Conservation (phyloP, 2,888 invertebrate genomes). For the Agrilus cyanescens region DNA sequence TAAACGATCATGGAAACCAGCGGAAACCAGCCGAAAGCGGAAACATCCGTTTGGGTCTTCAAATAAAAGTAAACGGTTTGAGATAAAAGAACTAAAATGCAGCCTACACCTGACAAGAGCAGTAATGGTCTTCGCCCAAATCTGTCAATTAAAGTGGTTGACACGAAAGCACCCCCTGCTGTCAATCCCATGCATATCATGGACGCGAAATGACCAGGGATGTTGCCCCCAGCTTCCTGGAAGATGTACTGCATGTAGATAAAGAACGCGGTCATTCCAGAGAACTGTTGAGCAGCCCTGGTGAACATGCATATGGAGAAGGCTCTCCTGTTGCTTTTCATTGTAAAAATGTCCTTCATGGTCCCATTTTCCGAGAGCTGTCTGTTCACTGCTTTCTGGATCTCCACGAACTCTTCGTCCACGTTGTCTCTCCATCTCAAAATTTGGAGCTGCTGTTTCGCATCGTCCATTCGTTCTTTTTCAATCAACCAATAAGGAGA, state of each 20-base stretch:
- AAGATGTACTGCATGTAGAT: slow-evolving; percentile 26
- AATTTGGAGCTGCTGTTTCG: slow-evolving; percentile 18
- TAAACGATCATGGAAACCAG: slow-evolving; percentile 22
- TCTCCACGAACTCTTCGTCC: slow-evolving; percentile 18
- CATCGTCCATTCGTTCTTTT: slow-evolving; percentile 18
- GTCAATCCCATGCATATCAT: too few relatives aligned
- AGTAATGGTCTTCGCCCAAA: too few relatives aligned
- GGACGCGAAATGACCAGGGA: slow-evolving; percentile 9
- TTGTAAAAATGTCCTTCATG: slow-evolving; percentile 21
- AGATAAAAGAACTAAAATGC: too few relatives aligned
- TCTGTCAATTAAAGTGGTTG: too few relatives aligned
- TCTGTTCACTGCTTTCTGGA: slow-evolving; percentile 20
- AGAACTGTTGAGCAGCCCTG: slow-evolving; percentile 23
- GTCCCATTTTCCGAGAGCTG: slow-evolving; percentile 23
- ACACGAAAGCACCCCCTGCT: too few relatives aligned
- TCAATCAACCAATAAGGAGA: slow-evolving; percentile 25
- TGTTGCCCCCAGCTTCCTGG: slow-evolving; percentile 24
- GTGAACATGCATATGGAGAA: slow-evolving; percentile 16
- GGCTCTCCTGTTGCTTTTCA: slow-evolving; percentile 22
- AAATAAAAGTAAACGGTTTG: too few relatives aligned
- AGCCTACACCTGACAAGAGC: too few relatives aligned
- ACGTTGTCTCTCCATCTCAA: slow-evolving; percentile 21
- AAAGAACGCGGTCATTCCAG: slow-evolving; percentile 21
- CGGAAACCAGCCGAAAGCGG: slow-evolving; percentile 23
- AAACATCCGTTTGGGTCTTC: slow-evolving; percentile 15